Evolutionary conservation across 2,113 vertebrate species (phyloP).

Genomic region (Caranx ignobilis): DNA sequence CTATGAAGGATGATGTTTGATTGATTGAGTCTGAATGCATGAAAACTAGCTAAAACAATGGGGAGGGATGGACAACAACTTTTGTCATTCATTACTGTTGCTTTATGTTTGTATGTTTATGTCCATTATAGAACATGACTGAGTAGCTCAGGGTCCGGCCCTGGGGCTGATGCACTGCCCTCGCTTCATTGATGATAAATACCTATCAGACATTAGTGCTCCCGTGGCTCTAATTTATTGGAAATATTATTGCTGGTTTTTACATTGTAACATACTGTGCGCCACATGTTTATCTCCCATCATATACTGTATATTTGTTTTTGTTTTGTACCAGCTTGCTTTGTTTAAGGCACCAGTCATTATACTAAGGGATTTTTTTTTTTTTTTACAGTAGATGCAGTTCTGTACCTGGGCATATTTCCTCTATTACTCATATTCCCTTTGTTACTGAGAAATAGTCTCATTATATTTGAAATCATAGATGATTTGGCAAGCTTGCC

Average conservation of each 20-base stretch:
- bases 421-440: constrained; percentile 46
- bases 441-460: constrained; percentile 59
- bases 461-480: constrained; percentile 52
- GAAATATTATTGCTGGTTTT: constrained; percentile 67
- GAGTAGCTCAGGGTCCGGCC: constrained; percentile 59
- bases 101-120: constrained; percentile 28
- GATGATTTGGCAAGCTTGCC: constrained; percentile 47
- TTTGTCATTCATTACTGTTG: constrained; percentile 2
- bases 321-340: constrained; percentile 57
- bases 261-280: constrained; percentile 55
- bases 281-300: constrained; percentile 54
- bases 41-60: constrained; percentile 5
- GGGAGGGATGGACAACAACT: constrained; percentile 11
- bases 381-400: constrained; percentile 43
- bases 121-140: constrained; percentile 38
- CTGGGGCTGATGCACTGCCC: constrained; percentile 60
- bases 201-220: constrained; percentile 61
- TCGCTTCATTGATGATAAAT: constrained; percentile 42
- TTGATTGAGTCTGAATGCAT: constrained; percentile 30
- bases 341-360: constrained; percentile 44
- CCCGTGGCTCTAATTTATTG: constrained; percentile 75
- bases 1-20: constrained; percentile 29
- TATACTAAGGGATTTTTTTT: constrained; percentile 46
- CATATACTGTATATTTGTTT: constrained; percentile 75
- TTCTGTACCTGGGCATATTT: constrained; percentile 53